Conservation (phyloP, 2,113 vertebrate species). For the Notechis scutatus region DNA sequence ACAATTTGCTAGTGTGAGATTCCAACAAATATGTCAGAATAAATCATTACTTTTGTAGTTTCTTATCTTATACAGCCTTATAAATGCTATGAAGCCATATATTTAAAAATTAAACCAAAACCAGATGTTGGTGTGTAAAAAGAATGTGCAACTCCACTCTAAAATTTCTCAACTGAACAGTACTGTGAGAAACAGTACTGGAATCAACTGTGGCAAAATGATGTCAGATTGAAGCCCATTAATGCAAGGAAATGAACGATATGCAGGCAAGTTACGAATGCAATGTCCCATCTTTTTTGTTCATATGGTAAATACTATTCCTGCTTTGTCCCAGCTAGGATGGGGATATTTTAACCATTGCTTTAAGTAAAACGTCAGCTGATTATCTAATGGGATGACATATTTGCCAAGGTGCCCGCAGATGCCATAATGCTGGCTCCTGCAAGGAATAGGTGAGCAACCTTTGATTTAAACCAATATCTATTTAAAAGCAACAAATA, state of each 20-base stretch:
- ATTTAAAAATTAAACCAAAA: neutral
- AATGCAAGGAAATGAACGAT: neutral
- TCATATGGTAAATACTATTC: neutral
- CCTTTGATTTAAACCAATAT: neutral
- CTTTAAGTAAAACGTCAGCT: neutral
- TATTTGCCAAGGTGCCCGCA: neutral
- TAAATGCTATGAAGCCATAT: neutral
- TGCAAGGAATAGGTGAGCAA: neutral
- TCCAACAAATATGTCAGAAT: constrained; percentile 43
- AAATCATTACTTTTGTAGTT: constrained; percentile 48
- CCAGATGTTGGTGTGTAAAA: neutral
- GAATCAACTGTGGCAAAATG: neutral
- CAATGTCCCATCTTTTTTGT: neutral
- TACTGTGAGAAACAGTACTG: neutral
- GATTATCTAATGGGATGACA: neutral
- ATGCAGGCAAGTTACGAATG: neutral
- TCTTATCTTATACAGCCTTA: neutral
- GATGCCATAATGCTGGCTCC: neutral
- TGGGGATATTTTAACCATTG: neutral
- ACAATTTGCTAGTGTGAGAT: neutral
- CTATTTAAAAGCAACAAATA: neutral
- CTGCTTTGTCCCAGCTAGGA: neutral
- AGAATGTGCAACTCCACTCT: neutral
- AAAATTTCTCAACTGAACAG: neutral
- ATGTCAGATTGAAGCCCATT: neutral